Evolutionary conservation across 1,140 invertebrate genomes (phyloP).

Genomic region (Macrotrachela quadricornifera): DNA sequence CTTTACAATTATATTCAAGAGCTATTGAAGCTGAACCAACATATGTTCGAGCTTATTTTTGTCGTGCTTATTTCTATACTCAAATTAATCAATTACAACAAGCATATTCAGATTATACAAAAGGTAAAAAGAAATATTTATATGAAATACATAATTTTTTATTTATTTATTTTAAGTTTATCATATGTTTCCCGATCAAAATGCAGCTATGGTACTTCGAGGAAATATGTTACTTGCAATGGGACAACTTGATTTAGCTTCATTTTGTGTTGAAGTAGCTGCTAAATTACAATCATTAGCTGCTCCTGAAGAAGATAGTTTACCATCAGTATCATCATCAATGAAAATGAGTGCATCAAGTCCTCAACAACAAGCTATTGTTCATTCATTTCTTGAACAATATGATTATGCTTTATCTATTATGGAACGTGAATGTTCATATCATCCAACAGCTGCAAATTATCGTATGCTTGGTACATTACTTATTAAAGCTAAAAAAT

Average conservation of each 20-base stretch:
- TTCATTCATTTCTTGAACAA: constrained; percentile 29
- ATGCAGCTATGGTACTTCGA: constrained; percentile 11
- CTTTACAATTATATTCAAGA: constrained; percentile 24
- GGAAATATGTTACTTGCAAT: constrained; percentile 24
- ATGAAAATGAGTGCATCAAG: background rate
- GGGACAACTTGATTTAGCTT: constrained; percentile 23
- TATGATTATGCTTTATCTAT: constrained; percentile 27
- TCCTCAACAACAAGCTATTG: constrained; percentile 22
- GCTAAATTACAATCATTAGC: background rate
- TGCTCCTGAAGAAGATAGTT: background rate
- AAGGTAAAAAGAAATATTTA: constrained; percentile 16
- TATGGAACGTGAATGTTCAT: constrained; percentile 15
- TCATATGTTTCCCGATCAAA: too few species aligned
- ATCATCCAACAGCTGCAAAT: constrained; percentile 17
- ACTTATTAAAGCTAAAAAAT: constrained; percentile 28
- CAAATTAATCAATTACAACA: constrained; percentile 17
- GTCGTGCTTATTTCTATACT: constrained; percentile 23
- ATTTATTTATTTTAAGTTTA: too few species aligned
- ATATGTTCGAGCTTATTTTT: constrained; percentile 26
- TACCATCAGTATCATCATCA: background rate
- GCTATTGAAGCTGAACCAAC: constrained; percentile 28
- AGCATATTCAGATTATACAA: constrained; percentile 23
- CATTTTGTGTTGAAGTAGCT: constrained; percentile 24
- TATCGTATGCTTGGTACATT: constrained; percentile 27
- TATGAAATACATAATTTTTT: background rate